phyloP scores from a whole-genome alignment of 2,888 invertebrate genomes.

The Ichneumoninae sp. region DNA sequence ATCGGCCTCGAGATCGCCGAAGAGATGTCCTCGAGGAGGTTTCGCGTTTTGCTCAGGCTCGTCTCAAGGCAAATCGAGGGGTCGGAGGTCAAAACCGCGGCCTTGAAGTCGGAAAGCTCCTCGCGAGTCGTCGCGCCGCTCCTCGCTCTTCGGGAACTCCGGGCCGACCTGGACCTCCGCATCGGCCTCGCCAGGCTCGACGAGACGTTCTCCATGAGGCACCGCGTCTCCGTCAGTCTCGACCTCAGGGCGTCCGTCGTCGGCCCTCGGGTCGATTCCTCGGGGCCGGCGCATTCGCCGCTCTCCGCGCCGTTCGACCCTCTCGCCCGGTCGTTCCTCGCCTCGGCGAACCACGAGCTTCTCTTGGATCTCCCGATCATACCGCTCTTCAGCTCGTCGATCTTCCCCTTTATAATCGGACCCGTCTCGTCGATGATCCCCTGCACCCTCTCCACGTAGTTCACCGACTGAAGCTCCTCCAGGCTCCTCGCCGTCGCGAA shows the following conservation, averaged over 20 bases:
- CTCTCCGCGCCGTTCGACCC: constrained; percentile 31
- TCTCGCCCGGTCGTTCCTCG: constrained; percentile 1
- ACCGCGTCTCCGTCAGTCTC: constrained; percentile 57
- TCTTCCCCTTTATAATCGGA: constrained; percentile 76
- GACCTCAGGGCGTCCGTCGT: constrained; percentile 51
- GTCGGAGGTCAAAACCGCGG: constrained; percentile 10
- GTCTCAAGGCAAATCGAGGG: constrained; percentile 34
- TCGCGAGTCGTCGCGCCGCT: background rate
- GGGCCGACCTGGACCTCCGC: constrained; percentile 62
- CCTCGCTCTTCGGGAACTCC: constrained; percentile 51
- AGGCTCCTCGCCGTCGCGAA: constrained; percentile 73
- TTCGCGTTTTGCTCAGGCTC: constrained; percentile 52
- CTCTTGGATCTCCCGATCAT: constrained; percentile 54
- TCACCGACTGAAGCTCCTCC: constrained; percentile 75
- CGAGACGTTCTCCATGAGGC: constrained; percentile 61
- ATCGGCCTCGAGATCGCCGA: constrained; percentile 52
- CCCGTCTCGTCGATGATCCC: constrained; percentile 78
- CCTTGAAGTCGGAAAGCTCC: background rate
- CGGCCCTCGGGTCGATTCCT: constrained; percentile 18
- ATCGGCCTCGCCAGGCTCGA: constrained; percentile 50
- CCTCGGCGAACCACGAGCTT: constrained; percentile 33
- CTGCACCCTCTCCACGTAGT: constrained; percentile 78
- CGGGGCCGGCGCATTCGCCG: background rate
- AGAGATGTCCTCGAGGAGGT: constrained; percentile 59
- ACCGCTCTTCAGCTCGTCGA: constrained; percentile 75